phyloP scores from a whole-genome alignment of 2,113 vertebrate species.

The Montifringilla adamsi region DNA sequence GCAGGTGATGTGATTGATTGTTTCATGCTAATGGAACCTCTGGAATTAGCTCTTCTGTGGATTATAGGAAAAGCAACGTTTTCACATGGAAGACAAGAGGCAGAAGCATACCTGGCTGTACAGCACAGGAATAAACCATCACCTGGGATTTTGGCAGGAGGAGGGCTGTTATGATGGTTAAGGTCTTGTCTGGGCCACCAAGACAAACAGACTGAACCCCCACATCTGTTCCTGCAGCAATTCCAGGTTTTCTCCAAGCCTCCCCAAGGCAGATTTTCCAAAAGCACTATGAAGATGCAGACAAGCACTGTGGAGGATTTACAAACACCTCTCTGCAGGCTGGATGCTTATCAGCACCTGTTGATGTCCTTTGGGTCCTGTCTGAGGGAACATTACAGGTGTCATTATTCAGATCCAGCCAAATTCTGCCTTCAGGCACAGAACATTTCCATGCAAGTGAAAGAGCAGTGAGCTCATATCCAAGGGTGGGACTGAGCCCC shows the following conservation, averaged over 20 bases:
- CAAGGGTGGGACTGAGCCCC: slow-evolving; percentile 28
- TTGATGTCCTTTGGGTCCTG: neutral
- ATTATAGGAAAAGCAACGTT: neutral
- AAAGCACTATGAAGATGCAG: neutral
- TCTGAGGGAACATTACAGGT: neutral
- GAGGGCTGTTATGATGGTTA: neutral
- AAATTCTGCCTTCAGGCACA: neutral
- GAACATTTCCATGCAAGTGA: slow-evolving; percentile 5
- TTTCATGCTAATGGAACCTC: neutral
- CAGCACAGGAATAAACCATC: neutral
- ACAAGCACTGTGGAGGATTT: neutral
- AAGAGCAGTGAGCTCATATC: slow-evolving; percentile 25
- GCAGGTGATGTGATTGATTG: fast-evolving
- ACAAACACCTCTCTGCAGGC: neutral
- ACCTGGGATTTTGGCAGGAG: neutral
- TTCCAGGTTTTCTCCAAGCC: neutral
- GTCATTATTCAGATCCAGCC: slow-evolving; percentile 6
- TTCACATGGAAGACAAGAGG: neutral
- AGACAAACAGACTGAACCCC: neutral
- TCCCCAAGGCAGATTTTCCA: neutral
- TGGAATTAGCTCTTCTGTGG: neutral
- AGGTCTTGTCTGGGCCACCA: neutral
- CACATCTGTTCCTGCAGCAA: neutral
- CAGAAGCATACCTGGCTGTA: neutral
- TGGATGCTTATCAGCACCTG: neutral